Conservation (phyloP, 2,888 invertebrate genomes). For the Molorchus minor region DNA sequence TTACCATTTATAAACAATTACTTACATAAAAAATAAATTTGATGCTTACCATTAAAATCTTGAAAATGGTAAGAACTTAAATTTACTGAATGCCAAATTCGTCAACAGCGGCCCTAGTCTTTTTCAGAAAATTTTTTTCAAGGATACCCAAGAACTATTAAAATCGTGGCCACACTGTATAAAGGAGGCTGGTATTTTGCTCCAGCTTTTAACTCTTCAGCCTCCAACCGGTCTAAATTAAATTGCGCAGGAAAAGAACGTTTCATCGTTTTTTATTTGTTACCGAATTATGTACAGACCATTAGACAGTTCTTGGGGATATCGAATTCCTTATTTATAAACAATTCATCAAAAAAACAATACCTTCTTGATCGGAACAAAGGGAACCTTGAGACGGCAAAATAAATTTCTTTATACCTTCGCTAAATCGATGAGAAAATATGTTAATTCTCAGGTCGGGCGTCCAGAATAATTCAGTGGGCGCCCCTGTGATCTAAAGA, state of each 20-base stretch:
- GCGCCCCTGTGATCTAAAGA: constrained; percentile 39
- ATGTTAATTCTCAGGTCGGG: constrained; percentile 51
- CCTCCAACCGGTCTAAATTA: constrained; percentile 19
- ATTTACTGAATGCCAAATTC: no score
- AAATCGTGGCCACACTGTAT: no score
- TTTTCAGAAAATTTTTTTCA: no score
- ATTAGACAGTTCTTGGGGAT: constrained; percentile 45
- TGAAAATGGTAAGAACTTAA: no score
- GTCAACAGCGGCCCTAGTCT: no score
- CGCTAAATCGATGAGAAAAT: constrained; percentile 49
- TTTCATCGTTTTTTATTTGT: constrained; percentile 39
- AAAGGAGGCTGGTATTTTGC: no score
- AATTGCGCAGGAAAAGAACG: constrained; percentile 37
- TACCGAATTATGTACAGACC: constrained; percentile 43
- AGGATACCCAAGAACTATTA: no score
- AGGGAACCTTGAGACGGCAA: constrained; percentile 50
- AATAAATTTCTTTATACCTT: constrained; percentile 50
- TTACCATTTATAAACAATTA: no score
- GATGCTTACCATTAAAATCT: no score
- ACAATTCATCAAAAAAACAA: constrained; percentile 48
- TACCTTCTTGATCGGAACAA: constrained; percentile 43
- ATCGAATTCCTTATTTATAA: constrained; percentile 50
- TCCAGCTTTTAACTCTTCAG: constrained; percentile 2
- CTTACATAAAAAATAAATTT: no score
- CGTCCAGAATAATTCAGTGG: constrained; percentile 50